phyloP scores from a whole-genome alignment of 2,888 invertebrate species.

The Leptarthrus brevirostris region DNA sequence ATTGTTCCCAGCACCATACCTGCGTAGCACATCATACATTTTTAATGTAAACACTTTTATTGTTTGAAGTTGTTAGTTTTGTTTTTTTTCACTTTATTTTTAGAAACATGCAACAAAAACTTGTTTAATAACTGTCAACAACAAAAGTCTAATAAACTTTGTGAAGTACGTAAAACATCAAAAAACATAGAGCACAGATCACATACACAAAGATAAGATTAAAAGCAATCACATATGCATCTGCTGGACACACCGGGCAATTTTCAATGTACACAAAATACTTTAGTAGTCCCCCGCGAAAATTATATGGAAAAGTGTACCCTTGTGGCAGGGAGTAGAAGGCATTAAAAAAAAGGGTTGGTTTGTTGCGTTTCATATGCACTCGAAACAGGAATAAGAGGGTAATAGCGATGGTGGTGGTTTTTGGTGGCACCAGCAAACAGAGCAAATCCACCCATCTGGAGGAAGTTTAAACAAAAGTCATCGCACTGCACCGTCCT shows the following conservation, averaged over 20 bases:
- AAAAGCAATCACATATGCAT: not conserved
- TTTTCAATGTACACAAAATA: conserved; percentile 9
- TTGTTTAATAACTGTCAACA: conserved; percentile 23
- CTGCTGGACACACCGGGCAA: conserved; percentile 5
- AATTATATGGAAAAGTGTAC: not conserved
- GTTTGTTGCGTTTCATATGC: conserved; percentile 39
- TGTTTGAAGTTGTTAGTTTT: no score
- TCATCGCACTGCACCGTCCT: conserved; percentile 2
- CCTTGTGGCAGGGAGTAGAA: not conserved
- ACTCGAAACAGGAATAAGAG: not conserved
- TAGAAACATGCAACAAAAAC: no score
- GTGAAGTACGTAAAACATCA: not conserved
- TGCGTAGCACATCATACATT: not conserved
- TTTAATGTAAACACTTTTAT: no score
- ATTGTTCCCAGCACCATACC: conserved; percentile 4
- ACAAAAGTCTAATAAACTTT: conserved; percentile 23
- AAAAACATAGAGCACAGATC: not conserved
- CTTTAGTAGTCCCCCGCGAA: conserved; percentile 2
- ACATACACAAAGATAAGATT: not conserved
- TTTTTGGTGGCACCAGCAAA: conserved; percentile 1
- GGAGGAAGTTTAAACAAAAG: conserved; percentile 30
- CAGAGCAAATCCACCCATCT: conserved; percentile 48
- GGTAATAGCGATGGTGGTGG: not conserved
- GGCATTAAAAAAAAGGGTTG: conserved; percentile 30
- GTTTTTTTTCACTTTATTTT: no score